phyloP scores from a whole-genome alignment of 2,113 vertebrate genomes.

The Entelurus aequoreus region DNA sequence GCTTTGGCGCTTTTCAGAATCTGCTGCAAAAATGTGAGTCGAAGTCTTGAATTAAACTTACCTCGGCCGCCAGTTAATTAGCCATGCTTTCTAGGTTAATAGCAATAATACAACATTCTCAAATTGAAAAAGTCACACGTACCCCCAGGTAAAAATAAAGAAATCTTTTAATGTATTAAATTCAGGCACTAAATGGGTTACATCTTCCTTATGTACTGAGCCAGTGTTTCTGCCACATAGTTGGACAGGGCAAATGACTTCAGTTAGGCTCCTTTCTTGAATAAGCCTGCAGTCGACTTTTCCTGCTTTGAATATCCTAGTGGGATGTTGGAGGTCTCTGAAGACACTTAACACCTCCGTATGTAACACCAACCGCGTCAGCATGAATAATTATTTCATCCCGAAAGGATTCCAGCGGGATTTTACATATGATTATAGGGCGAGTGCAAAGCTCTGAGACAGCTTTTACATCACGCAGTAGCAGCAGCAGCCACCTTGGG shows the following conservation, averaged over 20 bases:
- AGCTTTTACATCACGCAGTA: conserved; percentile 24
- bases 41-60: too few relatives aligned
- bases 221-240: not conserved
- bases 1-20: too few relatives aligned
- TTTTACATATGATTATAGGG: conserved; percentile 44
- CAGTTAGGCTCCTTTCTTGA: not conserved
- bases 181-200: not conserved
- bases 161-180: not conserved
- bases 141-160: not conserved
- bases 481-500: conserved; percentile 19
- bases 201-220: conserved; percentile 2
- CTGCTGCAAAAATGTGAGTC: too few relatives aligned
- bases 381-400: conserved; percentile 36
- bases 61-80: too few relatives aligned
- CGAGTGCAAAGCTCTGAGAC: conserved; percentile 16
- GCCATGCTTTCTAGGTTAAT: too few relatives aligned
- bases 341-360: conserved; percentile 11
- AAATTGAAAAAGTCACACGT: not conserved
- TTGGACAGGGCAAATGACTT: not conserved
- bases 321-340: conserved; percentile 15
- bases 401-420: conserved; percentile 32
- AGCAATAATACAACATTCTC: not conserved
- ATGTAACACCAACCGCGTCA: conserved; percentile 25
- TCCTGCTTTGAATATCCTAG: conserved; percentile 21
- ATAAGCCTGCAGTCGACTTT: not conserved